phyloP scores from a whole-genome alignment of 1,140 invertebrate genomes.

The Hycleus phaleratus region DNA sequence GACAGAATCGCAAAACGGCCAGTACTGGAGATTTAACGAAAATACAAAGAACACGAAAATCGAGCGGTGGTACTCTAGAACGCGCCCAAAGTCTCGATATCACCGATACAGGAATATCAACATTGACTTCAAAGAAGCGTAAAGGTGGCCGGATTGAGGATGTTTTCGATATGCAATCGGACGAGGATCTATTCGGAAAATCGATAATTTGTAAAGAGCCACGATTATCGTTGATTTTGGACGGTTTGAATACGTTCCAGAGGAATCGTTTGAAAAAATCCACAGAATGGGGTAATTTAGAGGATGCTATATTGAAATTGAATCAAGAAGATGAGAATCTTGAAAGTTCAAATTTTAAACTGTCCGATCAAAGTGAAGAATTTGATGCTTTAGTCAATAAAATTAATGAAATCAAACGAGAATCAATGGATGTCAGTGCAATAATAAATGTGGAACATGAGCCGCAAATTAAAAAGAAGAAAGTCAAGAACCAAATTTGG shows the following conservation, averaged over 20 bases:
- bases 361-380: constrained; percentile 24
- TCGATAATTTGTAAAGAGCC: constrained; percentile 48
- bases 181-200: constrained; percentile 34
- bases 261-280: constrained; percentile 61
- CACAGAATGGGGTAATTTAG: constrained; percentile 66
- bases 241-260: constrained; percentile 58
- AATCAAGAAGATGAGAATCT: constrained; percentile 21
- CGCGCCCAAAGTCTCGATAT: constrained; percentile 76
- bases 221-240: constrained; percentile 51
- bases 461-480: constrained; percentile 11
- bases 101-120: constrained; percentile 51
- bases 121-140: constrained; percentile 53
- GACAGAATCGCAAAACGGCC: constrained; percentile 66
- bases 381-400: constrained; percentile 36
- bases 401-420: constrained; percentile 37
- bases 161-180: constrained; percentile 29
- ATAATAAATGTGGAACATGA: constrained; percentile 16
- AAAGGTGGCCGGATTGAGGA: constrained; percentile 46
- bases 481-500: constrained; percentile 22
- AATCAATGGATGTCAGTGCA: constrained; percentile 21
- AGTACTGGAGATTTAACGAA: constrained; percentile 73
- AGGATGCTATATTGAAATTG: constrained; percentile 56
- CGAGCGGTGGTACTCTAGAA: constrained; percentile 55
- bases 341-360: constrained; percentile 9
- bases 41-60: constrained; percentile 53